A percentile compares a stretch with the other conserved stretches of the same genome.
Conservation (phyloP, 2,797 vertebrate species). For the Lithobates pipiens region DNA sequence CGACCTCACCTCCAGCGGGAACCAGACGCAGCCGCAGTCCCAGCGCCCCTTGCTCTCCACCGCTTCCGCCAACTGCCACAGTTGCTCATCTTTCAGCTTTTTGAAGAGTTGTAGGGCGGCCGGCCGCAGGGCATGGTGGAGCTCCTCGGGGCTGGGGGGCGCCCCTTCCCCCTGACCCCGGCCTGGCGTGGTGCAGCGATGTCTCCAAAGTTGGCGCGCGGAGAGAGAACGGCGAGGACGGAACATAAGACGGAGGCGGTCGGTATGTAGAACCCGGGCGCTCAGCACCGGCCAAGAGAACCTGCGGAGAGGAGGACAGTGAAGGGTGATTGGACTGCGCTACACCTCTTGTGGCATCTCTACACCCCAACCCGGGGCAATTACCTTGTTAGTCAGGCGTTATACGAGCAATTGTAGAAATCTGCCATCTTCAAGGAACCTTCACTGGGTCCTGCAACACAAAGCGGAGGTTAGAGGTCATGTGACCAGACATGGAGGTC, state of each 20-base stretch:
- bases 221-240: conserved; percentile 62
- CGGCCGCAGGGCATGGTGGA: conserved; percentile 60
- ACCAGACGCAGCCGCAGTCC: conserved; percentile 64
- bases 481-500: too few relatives aligned
- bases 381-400: conserved; percentile 10
- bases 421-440: background rate
- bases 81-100: conserved; percentile 70
- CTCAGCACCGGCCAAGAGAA: background rate
- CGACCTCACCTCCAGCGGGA: conserved; percentile 24
- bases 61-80: conserved; percentile 69
- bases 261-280: background rate
- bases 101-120: conserved; percentile 67
- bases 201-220: conserved; percentile 68
- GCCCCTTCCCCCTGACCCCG: conserved; percentile 46
- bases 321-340: background rate
- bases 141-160: conserved; percentile 54
- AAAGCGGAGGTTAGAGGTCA: background rate
- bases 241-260: conserved; percentile 66
- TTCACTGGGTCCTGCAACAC: background rate
- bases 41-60: conserved; percentile 66
- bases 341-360: background rate
- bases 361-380: background rate
- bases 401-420: background rate
- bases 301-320: conserved; percentile 16
- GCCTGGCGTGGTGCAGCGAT: conserved; percentile 39